These are phyloP conservation scores for Malurus leucopterus DNA, from an alignment of 2,797 vertebrate genomes.

Conservation along the genomic window DNA sequence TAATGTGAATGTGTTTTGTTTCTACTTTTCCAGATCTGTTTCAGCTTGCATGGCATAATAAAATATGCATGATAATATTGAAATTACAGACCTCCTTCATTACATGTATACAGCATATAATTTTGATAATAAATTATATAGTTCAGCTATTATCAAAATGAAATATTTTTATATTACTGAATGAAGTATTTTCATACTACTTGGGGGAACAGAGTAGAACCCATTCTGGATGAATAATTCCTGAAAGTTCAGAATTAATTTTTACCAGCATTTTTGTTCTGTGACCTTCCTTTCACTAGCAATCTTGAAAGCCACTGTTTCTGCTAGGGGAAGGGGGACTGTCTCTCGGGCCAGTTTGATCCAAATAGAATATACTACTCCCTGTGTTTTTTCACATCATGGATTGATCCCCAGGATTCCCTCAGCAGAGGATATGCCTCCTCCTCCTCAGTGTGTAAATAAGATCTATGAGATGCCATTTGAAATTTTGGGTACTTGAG, in stretches of 20 bases:
- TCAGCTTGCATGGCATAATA: background rate
- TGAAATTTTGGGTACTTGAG: background rate
- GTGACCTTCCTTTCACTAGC: background rate
- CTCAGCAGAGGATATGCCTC: background rate
- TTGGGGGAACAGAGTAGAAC: background rate
- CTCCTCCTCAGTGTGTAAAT: background rate
- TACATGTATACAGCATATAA: background rate
- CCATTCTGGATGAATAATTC: background rate
- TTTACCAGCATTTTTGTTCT: background rate
- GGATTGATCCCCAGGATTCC: background rate
- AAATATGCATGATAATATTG: background rate
- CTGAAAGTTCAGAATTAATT: background rate
- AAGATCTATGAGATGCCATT: background rate
- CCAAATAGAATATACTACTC: too few species aligned
- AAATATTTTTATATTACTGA: background rate
- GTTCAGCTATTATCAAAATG: background rate
- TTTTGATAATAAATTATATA: constrained; percentile 9
- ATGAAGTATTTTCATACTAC: background rate
- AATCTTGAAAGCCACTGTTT: background rate
- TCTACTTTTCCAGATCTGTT: constrained; percentile 10
- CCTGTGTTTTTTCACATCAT: background rate
- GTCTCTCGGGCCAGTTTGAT: background rate
- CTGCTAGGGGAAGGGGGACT: background rate
- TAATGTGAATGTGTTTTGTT: background rate
- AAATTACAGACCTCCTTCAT: constrained; percentile 6